These are phyloP conservation scores for Cepphus grylle DNA, from an alignment of 2,113 vertebrate genomes.

Conservation along the genomic window DNA sequence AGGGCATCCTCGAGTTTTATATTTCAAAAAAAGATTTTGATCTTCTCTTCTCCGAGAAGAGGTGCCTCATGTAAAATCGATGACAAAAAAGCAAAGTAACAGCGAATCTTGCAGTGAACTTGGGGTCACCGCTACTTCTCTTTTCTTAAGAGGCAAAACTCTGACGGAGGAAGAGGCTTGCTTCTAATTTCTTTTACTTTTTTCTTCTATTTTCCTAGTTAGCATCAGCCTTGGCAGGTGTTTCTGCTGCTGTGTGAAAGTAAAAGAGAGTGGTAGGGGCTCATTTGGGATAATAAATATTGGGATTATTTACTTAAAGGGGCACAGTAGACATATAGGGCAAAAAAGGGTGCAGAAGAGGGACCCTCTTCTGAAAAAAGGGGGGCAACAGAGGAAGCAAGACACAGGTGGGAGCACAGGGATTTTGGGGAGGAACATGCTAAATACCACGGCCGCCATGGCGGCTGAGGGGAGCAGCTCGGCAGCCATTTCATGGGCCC, in stretches of 20 bases:
- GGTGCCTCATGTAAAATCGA: background rate
- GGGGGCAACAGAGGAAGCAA: background rate
- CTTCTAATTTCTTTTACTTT: background rate
- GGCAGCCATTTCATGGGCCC: background rate
- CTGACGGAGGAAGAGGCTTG: background rate
- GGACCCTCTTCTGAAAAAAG: background rate
- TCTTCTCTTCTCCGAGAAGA: background rate
- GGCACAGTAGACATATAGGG: fast-evolving
- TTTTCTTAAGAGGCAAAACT: background rate
- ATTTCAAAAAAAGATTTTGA: background rate
- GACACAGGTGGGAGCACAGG: background rate
- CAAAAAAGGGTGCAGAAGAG: background rate
- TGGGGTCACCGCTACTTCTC: background rate
- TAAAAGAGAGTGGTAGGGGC: background rate
- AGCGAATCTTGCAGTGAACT: background rate
- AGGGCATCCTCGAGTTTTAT: fast-evolving
- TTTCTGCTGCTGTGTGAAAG: background rate
- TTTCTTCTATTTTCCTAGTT: background rate
- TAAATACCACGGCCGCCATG: fast-evolving
- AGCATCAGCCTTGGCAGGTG: background rate
- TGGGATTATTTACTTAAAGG: background rate
- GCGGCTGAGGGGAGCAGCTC: fast-evolving
- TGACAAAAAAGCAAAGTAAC: background rate
- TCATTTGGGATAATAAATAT: background rate
- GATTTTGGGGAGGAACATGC: too few species aligned